A percentile compares a stretch with the other conserved stretches of the same genome.
Evolutionary conservation across 1,140 invertebrate species (phyloP).

Genomic region (Contarinia nasturtii): DNA sequence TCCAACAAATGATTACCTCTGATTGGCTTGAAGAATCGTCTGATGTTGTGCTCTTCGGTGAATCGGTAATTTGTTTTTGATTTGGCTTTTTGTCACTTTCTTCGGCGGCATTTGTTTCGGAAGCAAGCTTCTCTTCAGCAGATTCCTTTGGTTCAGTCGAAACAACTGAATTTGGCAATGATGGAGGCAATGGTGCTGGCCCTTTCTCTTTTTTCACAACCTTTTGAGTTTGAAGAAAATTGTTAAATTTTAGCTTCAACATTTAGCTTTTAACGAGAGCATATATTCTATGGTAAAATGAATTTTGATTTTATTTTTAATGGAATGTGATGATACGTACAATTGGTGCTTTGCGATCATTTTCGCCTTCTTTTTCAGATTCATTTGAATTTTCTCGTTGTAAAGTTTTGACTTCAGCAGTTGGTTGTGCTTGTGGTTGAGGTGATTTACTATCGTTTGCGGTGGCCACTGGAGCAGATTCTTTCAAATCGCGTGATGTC

Average conservation of each 20-base stretch:
- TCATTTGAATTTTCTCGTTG: background rate
- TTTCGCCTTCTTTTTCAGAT: background rate
- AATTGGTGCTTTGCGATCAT: constrained; percentile 3
- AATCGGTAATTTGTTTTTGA: background rate
- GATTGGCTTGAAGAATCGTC: constrained; percentile 3
- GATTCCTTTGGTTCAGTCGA: no score
- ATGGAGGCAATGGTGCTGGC: constrained; percentile 43
- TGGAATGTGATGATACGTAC: background rate
- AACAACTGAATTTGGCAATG: constrained; percentile 4
- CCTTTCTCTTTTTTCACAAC: constrained; percentile 47
- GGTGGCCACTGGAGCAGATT: constrained; percentile 13
- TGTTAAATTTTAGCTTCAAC: background rate
- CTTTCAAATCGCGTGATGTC: constrained; percentile 22
- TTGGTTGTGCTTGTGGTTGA: constrained; percentile 1
- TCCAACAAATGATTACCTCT: no score
- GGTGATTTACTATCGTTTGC: background rate
- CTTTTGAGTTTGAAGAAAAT: constrained; percentile 11
- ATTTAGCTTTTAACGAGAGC: constrained; percentile 1
- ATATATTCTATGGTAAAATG: background rate
- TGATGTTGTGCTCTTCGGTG: constrained; percentile 1
- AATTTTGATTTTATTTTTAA: background rate
- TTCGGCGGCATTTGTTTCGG: no score
- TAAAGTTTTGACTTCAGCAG: constrained; percentile 4
- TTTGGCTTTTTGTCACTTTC: background rate
- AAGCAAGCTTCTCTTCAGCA: no score